Percentiles rank a stretch among this genome's conserved stretches.
These are phyloP conservation scores for Bimastos eiseni DNA, from an alignment of 2,888 invertebrate genomes.

Conservation along the genomic window DNA sequence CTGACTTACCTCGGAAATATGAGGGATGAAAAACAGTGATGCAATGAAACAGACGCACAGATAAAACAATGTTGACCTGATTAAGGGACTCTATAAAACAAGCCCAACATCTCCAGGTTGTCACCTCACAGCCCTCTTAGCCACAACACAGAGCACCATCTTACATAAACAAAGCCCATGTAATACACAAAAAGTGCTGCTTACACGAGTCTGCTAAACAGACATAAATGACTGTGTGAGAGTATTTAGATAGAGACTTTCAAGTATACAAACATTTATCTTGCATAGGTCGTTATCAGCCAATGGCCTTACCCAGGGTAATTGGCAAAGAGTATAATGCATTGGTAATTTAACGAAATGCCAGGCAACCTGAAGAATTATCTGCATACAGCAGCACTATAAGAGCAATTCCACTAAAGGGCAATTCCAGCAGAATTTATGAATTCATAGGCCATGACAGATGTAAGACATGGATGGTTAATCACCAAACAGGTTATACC, in stretches of 20 bases:
- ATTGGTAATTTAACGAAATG: background rate
- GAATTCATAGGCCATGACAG: background rate
- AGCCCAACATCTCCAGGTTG: background rate
- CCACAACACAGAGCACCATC: background rate
- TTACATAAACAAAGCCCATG: background rate
- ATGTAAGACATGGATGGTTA: no score
- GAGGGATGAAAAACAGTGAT: background rate
- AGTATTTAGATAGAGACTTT: background rate
- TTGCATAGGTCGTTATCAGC: background rate
- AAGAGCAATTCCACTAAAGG: background rate
- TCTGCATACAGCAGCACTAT: background rate
- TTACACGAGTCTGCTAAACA: background rate
- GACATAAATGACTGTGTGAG: background rate
- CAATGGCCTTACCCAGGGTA: background rate
- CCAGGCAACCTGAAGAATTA: background rate
- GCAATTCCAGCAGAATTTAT: background rate
- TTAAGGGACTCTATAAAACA: background rate
- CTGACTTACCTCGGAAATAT: background rate
- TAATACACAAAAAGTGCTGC: background rate
- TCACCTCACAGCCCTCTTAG: background rate
- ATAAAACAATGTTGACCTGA: background rate
- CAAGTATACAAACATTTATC: conserved; percentile 1
- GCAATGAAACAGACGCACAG: background rate
- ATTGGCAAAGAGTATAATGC: background rate
- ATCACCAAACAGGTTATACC: no score